These are phyloP conservation scores for Gymnothorax javanicus DNA, from an alignment of 2,797 vertebrate species.

Conservation along the genomic window DNA sequence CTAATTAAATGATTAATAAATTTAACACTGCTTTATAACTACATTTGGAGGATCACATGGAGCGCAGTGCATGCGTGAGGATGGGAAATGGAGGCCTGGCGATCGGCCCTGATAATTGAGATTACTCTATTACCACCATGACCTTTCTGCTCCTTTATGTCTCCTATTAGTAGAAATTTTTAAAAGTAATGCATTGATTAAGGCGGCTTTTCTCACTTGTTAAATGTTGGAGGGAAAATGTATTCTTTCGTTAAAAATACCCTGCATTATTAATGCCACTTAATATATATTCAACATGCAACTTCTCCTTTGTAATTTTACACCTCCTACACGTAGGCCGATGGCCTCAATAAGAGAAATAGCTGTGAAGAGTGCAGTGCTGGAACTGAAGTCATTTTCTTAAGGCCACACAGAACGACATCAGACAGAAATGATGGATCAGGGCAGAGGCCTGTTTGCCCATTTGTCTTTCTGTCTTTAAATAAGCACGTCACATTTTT, in stretches of 20 bases:
- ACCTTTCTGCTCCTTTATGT: conserved; percentile 89
- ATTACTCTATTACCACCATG: conserved; percentile 87
- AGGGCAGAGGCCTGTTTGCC: conserved; percentile 14
- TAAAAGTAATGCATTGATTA: conserved; percentile 53
- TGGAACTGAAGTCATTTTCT: background rate
- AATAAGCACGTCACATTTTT: conserved; percentile 44
- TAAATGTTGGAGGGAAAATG: conserved; percentile 43
- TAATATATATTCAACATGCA: conserved; percentile 42
- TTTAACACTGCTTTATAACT: conserved; percentile 98
- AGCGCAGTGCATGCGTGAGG: conserved; percentile 72
- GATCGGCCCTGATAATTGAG: conserved; percentile 87
- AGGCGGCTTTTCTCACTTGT: conserved; percentile 34
- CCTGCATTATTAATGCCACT: conserved; percentile 58
- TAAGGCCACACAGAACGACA: background rate
- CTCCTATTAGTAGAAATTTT: conserved; percentile 62
- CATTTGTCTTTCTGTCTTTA: conserved; percentile 33
- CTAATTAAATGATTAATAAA: conserved; percentile 99
- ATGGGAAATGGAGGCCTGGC: conserved; percentile 83
- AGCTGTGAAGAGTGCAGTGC: background rate
- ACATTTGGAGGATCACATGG: conserved; percentile 87
- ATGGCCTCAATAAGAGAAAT: conserved; percentile 28
- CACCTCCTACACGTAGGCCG: conserved; percentile 26
- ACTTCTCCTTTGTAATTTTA: conserved; percentile 29
- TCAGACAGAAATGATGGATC: background rate
- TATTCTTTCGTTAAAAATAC: conserved; percentile 58